These are phyloP conservation scores for Holacanthella duospinosa DNA, from an alignment of 2,888 invertebrate genomes.

Conservation along the genomic window DNA sequence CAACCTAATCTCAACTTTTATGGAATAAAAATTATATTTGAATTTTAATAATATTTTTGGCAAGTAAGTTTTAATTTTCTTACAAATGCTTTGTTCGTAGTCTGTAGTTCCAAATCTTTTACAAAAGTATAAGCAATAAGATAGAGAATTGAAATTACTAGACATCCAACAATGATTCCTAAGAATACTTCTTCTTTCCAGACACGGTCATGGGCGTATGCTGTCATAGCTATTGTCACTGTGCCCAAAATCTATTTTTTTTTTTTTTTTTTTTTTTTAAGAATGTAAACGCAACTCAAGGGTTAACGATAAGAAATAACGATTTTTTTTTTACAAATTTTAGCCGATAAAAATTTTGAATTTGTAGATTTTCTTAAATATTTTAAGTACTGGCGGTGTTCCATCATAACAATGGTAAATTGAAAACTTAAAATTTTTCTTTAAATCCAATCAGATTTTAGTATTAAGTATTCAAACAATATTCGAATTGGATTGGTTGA, in stretches of 20 bases:
- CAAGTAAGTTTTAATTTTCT: neutral
- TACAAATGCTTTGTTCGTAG: slow-evolving; percentile 1
- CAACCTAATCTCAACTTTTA: neutral
- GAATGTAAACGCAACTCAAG: too few relatives aligned
- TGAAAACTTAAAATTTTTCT: too few relatives aligned
- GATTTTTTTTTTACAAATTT: too few relatives aligned
- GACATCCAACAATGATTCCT: neutral
- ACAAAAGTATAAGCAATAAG: neutral
- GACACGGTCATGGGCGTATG: neutral
- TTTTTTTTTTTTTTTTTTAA: too few relatives aligned
- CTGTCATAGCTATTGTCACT: neutral
- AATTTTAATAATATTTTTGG: neutral
- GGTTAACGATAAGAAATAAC: too few relatives aligned
- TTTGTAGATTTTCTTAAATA: too few relatives aligned
- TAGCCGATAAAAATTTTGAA: too few relatives aligned
- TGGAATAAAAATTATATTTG: neutral
- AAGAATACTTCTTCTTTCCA: neutral
- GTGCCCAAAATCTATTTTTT: neutral
- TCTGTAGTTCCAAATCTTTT: neutral
- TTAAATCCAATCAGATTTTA: too few relatives aligned
- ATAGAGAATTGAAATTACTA: neutral
- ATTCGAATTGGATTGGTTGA: too few relatives aligned
- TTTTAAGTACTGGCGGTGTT: too few relatives aligned
- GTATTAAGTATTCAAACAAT: too few relatives aligned
- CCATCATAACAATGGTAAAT: too few relatives aligned